Evolutionary conservation across 2,113 vertebrate genomes (phyloP), one percentile per base, ranked within the genome.

Genomic region (Calyptomena viridis): DNA sequence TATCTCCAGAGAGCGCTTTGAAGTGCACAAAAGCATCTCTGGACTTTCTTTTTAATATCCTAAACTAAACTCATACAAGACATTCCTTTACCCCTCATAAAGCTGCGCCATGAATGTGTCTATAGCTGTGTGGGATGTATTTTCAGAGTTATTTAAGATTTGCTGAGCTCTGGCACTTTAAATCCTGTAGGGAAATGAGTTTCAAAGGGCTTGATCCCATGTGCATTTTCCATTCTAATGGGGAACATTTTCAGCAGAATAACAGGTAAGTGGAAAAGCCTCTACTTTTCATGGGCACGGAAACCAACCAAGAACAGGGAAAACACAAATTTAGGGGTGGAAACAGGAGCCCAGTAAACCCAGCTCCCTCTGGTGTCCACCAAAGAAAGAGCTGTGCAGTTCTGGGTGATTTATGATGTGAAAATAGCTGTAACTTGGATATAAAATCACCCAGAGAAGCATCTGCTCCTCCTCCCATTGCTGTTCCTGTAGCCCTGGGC

Each of bases 31-130:
- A 96, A 94, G 79, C 89, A 96, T 96, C 93, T 89, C 92, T 92
- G 85, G 93, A 88, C 85, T 94, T 94, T 94, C 68, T 94, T 96
- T 95, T 96, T 96, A 96, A 97, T 96, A 96, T 97, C 96, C 96
- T 91, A 90, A 91, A 71, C 93, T 94, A 93, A 96, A 95, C 85
- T 92, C n/a, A 11, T 56, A 52, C 78, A 87, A 81, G 87, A 56
- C 94, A 83, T 95, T 96, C 84, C 87, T 96, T 78, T 88, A 8
- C 78, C 77, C 78, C 83, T 91, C 66, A 66, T 55, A 86, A 95
- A 95, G 90, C 87, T 86, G 90, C 40, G 31, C 55, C 40, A 5
- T 25, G 75, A 63, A 7, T 52, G 63, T 77, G 64, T 91, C 93
- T 83, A 4, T 81, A 63, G 84, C 84, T 85, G 87, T 60, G 87